Evolutionary conservation across 2,888 invertebrate genomes (phyloP), one percentile per base, ranked within the genome.

Genomic region (Calameuta filiformis): DNA sequence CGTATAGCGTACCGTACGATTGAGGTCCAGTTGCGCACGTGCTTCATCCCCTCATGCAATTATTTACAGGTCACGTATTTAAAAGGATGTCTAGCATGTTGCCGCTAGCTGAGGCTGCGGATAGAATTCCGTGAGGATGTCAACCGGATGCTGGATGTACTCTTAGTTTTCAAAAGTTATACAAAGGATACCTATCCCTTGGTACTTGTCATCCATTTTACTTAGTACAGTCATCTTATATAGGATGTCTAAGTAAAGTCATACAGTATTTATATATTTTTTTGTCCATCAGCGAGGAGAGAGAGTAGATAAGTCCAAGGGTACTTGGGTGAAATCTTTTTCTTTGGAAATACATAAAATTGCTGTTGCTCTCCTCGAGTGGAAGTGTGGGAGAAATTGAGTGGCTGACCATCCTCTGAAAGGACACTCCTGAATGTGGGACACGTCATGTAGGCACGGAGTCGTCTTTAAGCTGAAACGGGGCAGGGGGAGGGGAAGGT

Each of bases 31-130:
- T 35, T 76, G 75, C 75, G 81, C 83, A 82, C 87, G 83, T 82
- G 83, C 85, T 87, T 87, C 83, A 84, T 87, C 83, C 84, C 82
- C 83, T 87, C 83, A 82, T 83, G 83, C 83, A 89, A 89, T 89
- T 88, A 89, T 87, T 89, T 85, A 86, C 86, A 83, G 87, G 86
- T 89, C 87, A 86, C 86, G 87, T 87, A 87, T 87, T 87, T 86
- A 84, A 88, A 88, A 86, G 85, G 86, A 82, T 71, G 56, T 56
- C 56, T 56, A 56, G 56, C 56, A 15, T 56, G 56, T 56, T 23
- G 23, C 23, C 56, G 56, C 56, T 23, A 0, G 56, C 56, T 23
- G 56, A 56, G 23, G 23, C 23, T 56, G 9, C 56, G 23, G 23
- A 56, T 23, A 56, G 23, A 56, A 56, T 23, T 56, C 23, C 56